Conservation (phyloP, 2,797 vertebrate species). For the Phrynocephalus vlangalii region DNA sequence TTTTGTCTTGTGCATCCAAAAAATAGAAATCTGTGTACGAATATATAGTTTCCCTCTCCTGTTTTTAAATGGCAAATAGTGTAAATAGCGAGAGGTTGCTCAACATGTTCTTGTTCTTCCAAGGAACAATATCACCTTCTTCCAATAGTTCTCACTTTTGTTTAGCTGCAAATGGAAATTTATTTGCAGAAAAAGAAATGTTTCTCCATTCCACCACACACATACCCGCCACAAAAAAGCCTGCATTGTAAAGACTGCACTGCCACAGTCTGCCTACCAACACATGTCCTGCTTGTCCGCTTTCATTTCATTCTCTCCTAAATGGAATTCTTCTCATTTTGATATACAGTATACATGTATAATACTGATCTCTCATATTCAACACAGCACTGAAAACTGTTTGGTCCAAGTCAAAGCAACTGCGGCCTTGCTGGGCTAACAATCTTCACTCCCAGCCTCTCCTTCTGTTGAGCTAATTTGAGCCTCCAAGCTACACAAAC, state of each 20-base stretch:
- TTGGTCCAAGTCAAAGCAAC: slow-evolving; percentile 42
- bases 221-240: background rate
- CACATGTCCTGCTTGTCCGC: background rate
- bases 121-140: background rate
- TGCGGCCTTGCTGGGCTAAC: slow-evolving; percentile 27
- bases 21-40: too few species aligned
- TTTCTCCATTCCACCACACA: too few species aligned
- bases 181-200: background rate
- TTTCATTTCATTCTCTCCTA: slow-evolving; percentile 18
- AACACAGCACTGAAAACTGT: slow-evolving; percentile 26
- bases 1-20: background rate
- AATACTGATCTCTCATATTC: slow-evolving; percentile 50
- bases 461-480: slow-evolving; percentile 41
- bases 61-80: too few species aligned
- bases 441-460: background rate
- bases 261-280: background rate
- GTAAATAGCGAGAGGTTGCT: too few species aligned
- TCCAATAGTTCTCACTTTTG: background rate
- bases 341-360: slow-evolving; percentile 3
- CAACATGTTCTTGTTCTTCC: background rate
- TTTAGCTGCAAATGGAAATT: background rate
- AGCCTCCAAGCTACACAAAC: slow-evolving; percentile 42
- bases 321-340: slow-evolving; percentile 47
- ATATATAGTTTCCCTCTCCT: background rate
- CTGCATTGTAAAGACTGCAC: background rate